A percentile compares a stretch with the other conserved stretches of the same genome.
phyloP scores from a whole-genome alignment of 2,888 invertebrate species.

The Diplazon laetatorius region DNA sequence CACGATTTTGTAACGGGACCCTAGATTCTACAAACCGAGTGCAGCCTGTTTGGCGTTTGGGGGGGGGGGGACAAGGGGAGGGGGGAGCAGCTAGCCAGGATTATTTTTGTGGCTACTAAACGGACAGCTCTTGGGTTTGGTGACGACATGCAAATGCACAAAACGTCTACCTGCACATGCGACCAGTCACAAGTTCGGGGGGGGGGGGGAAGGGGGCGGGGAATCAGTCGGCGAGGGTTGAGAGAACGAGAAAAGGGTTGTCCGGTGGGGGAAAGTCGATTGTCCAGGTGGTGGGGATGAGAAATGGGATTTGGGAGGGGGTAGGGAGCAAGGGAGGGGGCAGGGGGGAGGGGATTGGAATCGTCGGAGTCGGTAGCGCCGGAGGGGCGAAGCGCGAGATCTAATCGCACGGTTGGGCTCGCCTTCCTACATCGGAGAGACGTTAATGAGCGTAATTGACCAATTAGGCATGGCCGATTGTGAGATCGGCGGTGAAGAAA shows the following conservation, averaged over 20 bases:
- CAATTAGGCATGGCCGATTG: conserved; percentile 80
- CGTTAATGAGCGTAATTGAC: conserved; percentile 83
- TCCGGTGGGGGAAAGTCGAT: conserved; percentile 31
- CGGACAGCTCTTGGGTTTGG: conserved; percentile 26
- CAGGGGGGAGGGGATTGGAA: conserved; percentile 43
- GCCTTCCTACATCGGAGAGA: conserved; percentile 79
- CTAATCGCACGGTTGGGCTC: conserved; percentile 77
- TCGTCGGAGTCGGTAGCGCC: conserved; percentile 53
- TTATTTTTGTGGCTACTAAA: conserved; percentile 55
- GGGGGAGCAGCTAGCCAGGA: no score
- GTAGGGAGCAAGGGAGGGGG: no score
- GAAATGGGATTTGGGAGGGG: no score
- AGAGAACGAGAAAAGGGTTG: conserved; percentile 36
- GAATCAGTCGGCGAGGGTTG: conserved; percentile 12
- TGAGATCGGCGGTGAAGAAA: conserved; percentile 71
- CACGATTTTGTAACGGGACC: neutral
- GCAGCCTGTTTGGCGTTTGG: no score
- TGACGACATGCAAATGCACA: conserved; percentile 56
- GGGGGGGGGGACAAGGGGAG: no score
- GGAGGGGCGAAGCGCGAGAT: conserved; percentile 73
- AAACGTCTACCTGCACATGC: conserved; percentile 29
- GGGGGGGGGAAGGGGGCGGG: no score
- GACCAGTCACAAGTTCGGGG: neutral
- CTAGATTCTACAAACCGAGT: neutral
- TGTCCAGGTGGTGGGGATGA: conserved; percentile 13